A percentile compares a stretch with the other conserved stretches of the same genome.
Evolutionary conservation across 2,113 vertebrate genomes (phyloP).

Genomic region (Bufo gargarizans): DNA sequence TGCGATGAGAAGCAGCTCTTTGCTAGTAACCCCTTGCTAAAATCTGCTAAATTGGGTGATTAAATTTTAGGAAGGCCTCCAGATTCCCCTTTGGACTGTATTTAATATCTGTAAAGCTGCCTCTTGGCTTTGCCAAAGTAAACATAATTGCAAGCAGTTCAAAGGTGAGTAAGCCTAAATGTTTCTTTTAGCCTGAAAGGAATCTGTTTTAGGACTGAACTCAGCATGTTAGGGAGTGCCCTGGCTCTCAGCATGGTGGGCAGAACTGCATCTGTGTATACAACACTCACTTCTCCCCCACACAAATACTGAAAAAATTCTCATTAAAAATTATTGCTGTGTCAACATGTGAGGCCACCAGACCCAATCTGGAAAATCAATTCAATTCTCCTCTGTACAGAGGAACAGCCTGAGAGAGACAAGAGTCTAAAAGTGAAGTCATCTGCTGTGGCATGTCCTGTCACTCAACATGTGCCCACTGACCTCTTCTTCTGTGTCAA

Average conservation of each 20-base stretch:
- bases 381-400: constrained; percentile 60
- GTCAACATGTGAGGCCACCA: constrained; percentile 78
- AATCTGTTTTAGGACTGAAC: constrained; percentile 82
- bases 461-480: constrained; percentile 58
- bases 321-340: constrained; percentile 85
- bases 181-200: constrained; percentile 90
- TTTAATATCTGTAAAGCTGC: constrained; percentile 99
- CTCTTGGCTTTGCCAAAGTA: constrained; percentile 95
- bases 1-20: constrained; percentile 16
- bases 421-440: constrained; percentile 64
- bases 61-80: constrained; percentile 75
- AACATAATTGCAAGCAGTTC: constrained; percentile 95
- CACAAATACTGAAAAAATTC: constrained; percentile 82
- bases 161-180: constrained; percentile 94
- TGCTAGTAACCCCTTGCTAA: constrained; percentile 61
- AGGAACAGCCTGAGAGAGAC: constrained; percentile 59
- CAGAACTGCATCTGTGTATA: constrained; percentile 85
- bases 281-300: constrained; percentile 81
- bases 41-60: constrained; percentile 71
- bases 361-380: constrained; percentile 77
- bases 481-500: constrained; percentile 63
- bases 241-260: constrained; percentile 64
- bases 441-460: constrained; percentile 66
- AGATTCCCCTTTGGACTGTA: constrained; percentile 86
- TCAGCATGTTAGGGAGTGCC: constrained; percentile 75